Evolutionary conservation across 2,797 vertebrate species (phyloP).

Genomic region (Neoniphon sammara): DNA sequence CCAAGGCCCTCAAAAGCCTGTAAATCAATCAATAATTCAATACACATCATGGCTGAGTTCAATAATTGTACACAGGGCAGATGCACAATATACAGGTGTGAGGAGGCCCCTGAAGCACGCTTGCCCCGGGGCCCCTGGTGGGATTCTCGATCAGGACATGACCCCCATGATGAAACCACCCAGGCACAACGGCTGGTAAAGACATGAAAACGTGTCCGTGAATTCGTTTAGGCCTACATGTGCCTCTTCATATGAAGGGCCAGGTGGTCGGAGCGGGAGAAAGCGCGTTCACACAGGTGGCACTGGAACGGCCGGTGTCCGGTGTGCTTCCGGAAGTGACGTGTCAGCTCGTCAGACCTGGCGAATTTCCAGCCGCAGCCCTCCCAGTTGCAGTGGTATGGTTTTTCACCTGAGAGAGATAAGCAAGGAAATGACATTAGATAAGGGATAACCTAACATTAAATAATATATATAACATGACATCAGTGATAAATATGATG

Average conservation of each 20-base stretch:
- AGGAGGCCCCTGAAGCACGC: no score
- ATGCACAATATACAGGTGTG: neutral
- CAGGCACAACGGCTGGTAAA: neutral
- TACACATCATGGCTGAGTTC: no score
- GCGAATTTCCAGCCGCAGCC: conserved; percentile 97
- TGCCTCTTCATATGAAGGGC: conserved; percentile 97
- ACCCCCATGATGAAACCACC: neutral
- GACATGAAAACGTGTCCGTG: neutral
- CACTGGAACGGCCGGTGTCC: conserved; percentile 94
- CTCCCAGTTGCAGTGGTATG: conserved; percentile 96
- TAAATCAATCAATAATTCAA: neutral
- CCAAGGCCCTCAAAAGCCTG: neutral
- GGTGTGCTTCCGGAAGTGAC: conserved; percentile 94
- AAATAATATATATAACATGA: no score
- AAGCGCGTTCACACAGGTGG: conserved; percentile 92
- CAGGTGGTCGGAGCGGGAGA: conserved; percentile 92
- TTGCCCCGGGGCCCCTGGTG: no score
- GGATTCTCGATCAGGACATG: conserved; percentile 3
- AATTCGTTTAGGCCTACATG: conserved; percentile 78
- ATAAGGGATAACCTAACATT: no score
- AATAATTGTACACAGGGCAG: neutral
- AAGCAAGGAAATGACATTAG: neutral
- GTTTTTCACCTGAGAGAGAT: conserved; percentile 87
- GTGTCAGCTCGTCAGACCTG: conserved; percentile 91
- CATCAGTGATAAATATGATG: no score